These are phyloP conservation scores for Entosphenus tridentatus DNA, from an alignment of 2,113 vertebrate genomes.

Conservation along the genomic window DNA sequence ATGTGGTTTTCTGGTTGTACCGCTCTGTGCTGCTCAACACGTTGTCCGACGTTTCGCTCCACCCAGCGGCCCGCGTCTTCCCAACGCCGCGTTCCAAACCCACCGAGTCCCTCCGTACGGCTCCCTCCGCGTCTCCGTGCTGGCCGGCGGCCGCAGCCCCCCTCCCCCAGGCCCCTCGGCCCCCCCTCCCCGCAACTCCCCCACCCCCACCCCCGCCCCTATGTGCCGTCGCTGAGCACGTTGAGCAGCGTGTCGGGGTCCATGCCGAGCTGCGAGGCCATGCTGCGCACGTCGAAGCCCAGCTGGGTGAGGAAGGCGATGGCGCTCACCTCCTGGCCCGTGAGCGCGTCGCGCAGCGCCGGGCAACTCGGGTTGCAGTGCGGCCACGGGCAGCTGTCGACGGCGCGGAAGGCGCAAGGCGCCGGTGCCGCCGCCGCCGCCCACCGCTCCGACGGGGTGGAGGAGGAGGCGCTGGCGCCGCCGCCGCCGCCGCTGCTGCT, in stretches of 20 bases:
- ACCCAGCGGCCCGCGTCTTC: too few species aligned
- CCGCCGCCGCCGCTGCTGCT: neutral
- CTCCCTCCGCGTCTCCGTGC: too few species aligned
- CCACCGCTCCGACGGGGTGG: constrained; percentile 22
- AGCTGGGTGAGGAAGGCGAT: constrained; percentile 33
- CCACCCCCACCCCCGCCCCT: constrained; percentile 11
- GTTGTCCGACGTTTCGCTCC: too few species aligned
- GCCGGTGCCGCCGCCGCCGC: neutral
- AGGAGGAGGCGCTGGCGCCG: constrained; percentile 17
- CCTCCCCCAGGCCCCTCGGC: too few species aligned
- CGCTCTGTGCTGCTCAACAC: too few species aligned
- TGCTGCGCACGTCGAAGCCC: constrained; percentile 31
- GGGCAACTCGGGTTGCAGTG: constrained; percentile 51
- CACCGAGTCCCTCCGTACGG: too few species aligned
- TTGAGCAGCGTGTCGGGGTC: constrained; percentile 21
- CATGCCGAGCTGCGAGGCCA: constrained; percentile 24
- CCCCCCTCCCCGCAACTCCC: too few species aligned
- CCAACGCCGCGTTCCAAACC: too few species aligned
- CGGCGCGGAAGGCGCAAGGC: constrained; percentile 32
- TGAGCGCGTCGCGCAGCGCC: constrained; percentile 26
- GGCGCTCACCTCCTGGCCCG: constrained; percentile 34
- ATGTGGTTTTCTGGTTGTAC: too few species aligned
- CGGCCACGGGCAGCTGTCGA: constrained; percentile 37
- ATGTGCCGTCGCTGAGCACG: constrained; percentile 32
- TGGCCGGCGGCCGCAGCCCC: too few species aligned